These are phyloP conservation scores for Oriolus oriolus DNA, from an alignment of 2,113 vertebrate species.

Conservation along the genomic window DNA sequence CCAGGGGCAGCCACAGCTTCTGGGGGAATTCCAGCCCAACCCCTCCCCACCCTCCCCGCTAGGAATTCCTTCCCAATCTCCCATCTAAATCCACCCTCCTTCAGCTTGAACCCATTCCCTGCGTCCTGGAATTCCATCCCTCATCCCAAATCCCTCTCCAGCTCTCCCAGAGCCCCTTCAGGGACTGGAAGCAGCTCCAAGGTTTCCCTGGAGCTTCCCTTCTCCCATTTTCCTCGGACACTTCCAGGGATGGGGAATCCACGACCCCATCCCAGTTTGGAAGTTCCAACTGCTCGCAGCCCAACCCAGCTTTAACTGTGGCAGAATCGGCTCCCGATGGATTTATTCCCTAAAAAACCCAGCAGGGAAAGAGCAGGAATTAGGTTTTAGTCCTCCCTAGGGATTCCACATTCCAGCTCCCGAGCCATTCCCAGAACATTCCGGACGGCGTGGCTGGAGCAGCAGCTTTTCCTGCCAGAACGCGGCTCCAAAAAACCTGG, in stretches of 20 bases:
- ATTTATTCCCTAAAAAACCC: not conserved
- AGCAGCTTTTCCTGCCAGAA: not conserved
- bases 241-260: not conserved
- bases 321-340: accelerated
- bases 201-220: not conserved
- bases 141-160: not conserved
- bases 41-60: too few relatives aligned
- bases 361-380: not conserved
- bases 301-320: accelerated
- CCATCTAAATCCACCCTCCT: accelerated
- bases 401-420: not conserved
- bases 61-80: not conserved
- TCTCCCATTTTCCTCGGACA: not conserved
- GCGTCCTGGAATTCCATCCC: too few relatives aligned
- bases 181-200: not conserved
- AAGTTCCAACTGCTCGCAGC: accelerated
- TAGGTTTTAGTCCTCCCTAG: not conserved
- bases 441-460: not conserved
- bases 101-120: not conserved
- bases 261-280: not conserved
- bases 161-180: not conserved
- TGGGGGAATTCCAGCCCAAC: not conserved
- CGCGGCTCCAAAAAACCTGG: not conserved
- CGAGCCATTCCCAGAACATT: not conserved
- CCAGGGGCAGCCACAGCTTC: not conserved